Percentiles rank a stretch among this genome's conserved stretches.
Conservation (phyloP, 2,797 vertebrate species). For the Crocidura indochinensis region DNA sequence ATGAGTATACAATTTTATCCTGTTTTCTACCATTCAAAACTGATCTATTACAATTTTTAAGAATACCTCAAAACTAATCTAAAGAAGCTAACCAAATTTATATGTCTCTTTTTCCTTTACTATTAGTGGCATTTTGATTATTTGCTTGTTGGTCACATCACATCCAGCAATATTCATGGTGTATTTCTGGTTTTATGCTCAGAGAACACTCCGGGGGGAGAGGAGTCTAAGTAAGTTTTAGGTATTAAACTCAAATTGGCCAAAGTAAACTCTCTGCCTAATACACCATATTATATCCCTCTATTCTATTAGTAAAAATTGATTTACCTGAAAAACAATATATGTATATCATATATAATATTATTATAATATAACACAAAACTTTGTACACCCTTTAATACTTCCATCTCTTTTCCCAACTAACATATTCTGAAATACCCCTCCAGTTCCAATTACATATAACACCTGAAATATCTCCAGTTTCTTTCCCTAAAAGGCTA, state of each 20-base stretch:
- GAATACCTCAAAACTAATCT: neutral
- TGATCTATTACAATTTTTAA: neutral
- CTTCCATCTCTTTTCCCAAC: neutral
- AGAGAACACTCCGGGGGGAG: too few relatives aligned
- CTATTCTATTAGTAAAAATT: constrained; percentile 31
- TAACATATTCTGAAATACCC: constrained; percentile 15
- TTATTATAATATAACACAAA: too few relatives aligned
- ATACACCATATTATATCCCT: neutral
- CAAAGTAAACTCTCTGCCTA: too few relatives aligned
- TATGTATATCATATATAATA: too few relatives aligned
- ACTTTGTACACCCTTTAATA: neutral
- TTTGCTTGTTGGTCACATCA: too few relatives aligned
- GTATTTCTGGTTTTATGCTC: too few relatives aligned
- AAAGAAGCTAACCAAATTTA: neutral
- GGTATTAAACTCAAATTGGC: too few relatives aligned
- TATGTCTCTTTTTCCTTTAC: neutral
- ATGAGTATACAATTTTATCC: neutral
- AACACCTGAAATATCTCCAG: neutral
- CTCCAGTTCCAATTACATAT: neutral
- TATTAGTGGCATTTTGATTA: too few relatives aligned
- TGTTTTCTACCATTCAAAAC: constrained; percentile 6
- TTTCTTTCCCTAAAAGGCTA: neutral
- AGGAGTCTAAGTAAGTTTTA: too few relatives aligned
- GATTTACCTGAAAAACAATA: neutral
- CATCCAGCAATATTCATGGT: too few relatives aligned